Evolutionary conservation across 2,797 vertebrate species (phyloP).

Genomic region (Myripristis murdjan): DNA sequence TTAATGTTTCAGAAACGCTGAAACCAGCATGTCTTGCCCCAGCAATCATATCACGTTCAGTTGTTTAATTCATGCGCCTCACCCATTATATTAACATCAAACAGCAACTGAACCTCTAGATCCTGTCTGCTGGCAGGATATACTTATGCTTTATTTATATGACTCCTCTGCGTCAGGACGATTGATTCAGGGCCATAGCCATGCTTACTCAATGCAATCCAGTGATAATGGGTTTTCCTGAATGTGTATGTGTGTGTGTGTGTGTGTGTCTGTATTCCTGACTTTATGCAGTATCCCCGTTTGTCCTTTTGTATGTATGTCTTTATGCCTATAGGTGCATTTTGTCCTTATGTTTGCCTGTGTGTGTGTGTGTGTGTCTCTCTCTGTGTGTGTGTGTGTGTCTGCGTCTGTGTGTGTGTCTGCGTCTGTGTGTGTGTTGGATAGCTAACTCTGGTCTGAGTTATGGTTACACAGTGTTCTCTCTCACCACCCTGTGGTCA

Average conservation of each 20-base stretch:
- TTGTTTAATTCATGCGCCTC: not conserved
- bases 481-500: slow-evolving; percentile 15
- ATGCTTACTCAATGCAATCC: not conserved
- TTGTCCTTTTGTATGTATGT: slow-evolving; percentile 8
- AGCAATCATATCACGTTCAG: not conserved
- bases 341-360: too few relatives aligned
- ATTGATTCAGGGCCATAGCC: not conserved
- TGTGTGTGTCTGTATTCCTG: slow-evolving; percentile 1
- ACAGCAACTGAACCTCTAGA: not conserved
- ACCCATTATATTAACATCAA: slow-evolving; percentile 9
- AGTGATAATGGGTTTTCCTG: not conserved
- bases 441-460: not conserved
- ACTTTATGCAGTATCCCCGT: slow-evolving; percentile 1
- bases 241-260: slow-evolving; percentile 1
- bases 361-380: slow-evolving; percentile 17
- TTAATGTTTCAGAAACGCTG: not conserved
- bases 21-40: not conserved
- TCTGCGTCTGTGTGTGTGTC: slow-evolving; percentile 12
- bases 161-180: not conserved
- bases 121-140: not conserved
- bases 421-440: slow-evolving; percentile 19
- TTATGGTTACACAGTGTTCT: slow-evolving; percentile 15
- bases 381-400: not conserved
- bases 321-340: slow-evolving; percentile 2
- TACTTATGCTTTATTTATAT: too few relatives aligned